Base-by-base conservation (phyloP, 2,113 vertebrate genomes). In the Chlamydotis undulata region DNA sequence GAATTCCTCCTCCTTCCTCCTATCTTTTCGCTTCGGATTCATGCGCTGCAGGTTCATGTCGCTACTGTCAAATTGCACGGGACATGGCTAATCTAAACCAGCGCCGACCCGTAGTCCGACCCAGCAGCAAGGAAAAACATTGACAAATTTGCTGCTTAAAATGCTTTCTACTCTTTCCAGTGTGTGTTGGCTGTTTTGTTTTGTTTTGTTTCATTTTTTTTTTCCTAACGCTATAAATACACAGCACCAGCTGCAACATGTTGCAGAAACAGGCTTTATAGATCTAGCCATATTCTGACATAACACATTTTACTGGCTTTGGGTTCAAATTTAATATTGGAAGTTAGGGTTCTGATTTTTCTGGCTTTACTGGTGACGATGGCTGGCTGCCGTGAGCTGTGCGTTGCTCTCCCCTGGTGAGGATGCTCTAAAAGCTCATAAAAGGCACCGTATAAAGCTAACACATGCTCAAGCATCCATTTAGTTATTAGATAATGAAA, bases 241-340 rank as follows among this genome's bases (percentile, higher is more conserved):
- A 43, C 69, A 81, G 94, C 97, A 45, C 90, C 99, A 99, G 99
- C 99, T 99, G 99, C 88, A 91, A 94, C 93, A 65, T 92, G 98
- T 99, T 98, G 95, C 83, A 17, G 89, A 71, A 96, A 95, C 88
- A 92, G 94, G 93, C 98, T 98, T 98, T 98, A 97, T 92, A 75
- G 96, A 98, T 97, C 98, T 96, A 98, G 98, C 98, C 98, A n/a
- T 97, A 89, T 97, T 98, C 98, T 98, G 98, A 98, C 98, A 98
- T 97, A 93, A 98, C 88, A 95, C 87, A 94, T 98, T 99, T 98
- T 97, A 96, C 97, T 98, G 97, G 98, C 98, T 94, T 87, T 93
- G 97, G 97, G 98, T 98, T 98, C 98, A 96, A 97, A 97, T 98
- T 98, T 78, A 83, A 95, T 97, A 90, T 90, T 90, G 92, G 89